phyloP scores from a whole-genome alignment of 2,797 vertebrate genomes.

The Sebastes miniatus region DNA sequence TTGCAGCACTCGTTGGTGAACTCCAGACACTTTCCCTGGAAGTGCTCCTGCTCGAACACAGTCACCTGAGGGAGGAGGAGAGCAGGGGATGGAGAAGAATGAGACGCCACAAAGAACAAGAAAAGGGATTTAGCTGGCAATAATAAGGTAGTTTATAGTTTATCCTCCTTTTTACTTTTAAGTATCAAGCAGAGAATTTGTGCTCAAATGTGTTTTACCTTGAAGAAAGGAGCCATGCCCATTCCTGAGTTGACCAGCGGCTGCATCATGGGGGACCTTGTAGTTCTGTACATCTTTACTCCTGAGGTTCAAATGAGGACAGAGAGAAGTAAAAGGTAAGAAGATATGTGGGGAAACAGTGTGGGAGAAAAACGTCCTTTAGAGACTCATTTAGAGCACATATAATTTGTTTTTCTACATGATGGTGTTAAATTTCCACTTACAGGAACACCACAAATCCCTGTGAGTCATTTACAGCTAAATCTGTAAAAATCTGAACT shows the following conservation, averaged over 20 bases:
- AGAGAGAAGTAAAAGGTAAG: background rate
- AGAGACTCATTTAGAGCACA: background rate
- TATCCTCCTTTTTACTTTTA: background rate
- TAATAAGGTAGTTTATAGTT: background rate
- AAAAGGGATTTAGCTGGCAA: background rate
- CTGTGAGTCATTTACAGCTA: background rate
- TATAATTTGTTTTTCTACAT: background rate
- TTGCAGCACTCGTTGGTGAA: constrained; percentile 86
- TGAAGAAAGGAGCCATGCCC: constrained; percentile 86
- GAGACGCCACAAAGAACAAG: background rate
- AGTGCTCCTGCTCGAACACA: constrained; percentile 88
- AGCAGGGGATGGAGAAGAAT: background rate
- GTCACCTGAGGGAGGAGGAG: constrained; percentile 73
- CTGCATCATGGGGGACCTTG: constrained; percentile 81
- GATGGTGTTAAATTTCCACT: background rate
- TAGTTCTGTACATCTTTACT: constrained; percentile 84
- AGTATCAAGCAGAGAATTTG: background rate
- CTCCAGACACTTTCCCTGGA: constrained; percentile 86
- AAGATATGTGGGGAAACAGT: background rate
- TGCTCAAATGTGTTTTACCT: constrained; percentile 73
- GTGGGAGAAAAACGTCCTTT: no score
- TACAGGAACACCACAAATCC: background rate
- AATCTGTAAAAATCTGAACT: background rate
- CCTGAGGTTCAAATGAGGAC: constrained; percentile 51
- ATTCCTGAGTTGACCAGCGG: constrained; percentile 82